phyloP scores from a whole-genome alignment of 2,113 vertebrate species.

The Suricata suricatta region DNA sequence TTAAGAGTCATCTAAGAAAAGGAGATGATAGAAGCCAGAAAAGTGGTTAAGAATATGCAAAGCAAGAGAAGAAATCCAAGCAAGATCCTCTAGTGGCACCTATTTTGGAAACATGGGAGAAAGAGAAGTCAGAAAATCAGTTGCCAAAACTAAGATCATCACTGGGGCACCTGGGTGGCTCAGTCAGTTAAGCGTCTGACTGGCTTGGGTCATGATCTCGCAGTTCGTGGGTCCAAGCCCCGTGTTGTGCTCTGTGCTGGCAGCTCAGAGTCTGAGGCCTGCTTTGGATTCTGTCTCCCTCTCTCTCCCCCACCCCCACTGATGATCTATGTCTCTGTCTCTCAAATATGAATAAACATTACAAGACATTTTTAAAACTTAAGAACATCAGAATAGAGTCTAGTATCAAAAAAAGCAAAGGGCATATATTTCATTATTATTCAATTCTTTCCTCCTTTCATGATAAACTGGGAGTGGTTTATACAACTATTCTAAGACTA shows the following conservation, averaged over 20 bases:
- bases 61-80: background rate
- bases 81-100: background rate
- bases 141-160: background rate
- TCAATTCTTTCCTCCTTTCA: background rate
- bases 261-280: no score
- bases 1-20: background rate
- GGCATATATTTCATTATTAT: background rate
- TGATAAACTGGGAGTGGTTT: background rate
- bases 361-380: background rate
- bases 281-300: no score
- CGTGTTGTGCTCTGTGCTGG: no score
- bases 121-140: slow-evolving; percentile 3
- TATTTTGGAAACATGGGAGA: background rate
- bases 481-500: background rate
- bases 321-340: no score
- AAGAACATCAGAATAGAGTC: background rate
- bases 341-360: no score
- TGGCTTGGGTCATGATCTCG: no score
- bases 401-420: background rate
- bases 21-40: background rate
- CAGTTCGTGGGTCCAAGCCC: no score
- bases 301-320: no score
- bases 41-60: background rate
- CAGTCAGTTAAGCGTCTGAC: no score
- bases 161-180: background rate